Evolutionary conservation across 2,888 invertebrate species (phyloP).

Genomic region (Epiblema foenella): DNA sequence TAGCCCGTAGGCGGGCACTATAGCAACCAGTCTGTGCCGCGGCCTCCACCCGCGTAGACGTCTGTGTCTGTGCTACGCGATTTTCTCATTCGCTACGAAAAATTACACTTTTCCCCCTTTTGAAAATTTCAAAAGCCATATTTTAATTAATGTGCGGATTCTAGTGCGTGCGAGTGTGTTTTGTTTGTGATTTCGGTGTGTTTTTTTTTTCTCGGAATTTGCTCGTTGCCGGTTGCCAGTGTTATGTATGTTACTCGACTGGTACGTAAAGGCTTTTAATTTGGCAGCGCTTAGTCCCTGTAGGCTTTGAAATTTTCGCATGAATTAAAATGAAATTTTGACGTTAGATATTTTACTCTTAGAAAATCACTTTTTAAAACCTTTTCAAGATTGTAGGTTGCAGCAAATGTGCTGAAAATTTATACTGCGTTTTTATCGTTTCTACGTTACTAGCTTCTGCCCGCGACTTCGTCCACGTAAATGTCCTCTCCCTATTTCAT

Average conservation of each 20-base stretch:
- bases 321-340: conserved; percentile 34
- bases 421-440: not conserved
- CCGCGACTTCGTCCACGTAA: too few relatives aligned
- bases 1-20: conserved; percentile 74
- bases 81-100: conserved; percentile 50
- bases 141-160: conserved; percentile 72
- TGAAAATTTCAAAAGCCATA: conserved; percentile 55
- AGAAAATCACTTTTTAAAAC: conserved; percentile 3
- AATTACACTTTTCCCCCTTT: conserved; percentile 46
- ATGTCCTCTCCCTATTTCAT: too few relatives aligned
- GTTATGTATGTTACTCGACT: conserved; percentile 23
- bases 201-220: conserved; percentile 37
- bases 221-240: conserved; percentile 10
- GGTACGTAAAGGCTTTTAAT: conserved; percentile 36
- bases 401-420: not conserved
- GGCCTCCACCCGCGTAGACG: conserved; percentile 72
- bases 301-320: conserved; percentile 24
- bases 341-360: conserved; percentile 24
- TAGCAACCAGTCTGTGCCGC: conserved; percentile 79
- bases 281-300: conserved; percentile 33
- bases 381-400: conserved; percentile 5
- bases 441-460: too few relatives aligned
- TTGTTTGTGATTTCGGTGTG: conserved; percentile 53
- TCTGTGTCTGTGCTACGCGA: conserved; percentile 42
- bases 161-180: conserved; percentile 51